Percentiles rank a stretch among this genome's conserved stretches.
These are phyloP conservation scores for Podarcis muralis DNA, from an alignment of 2,113 vertebrate species.

Conservation along the genomic window DNA sequence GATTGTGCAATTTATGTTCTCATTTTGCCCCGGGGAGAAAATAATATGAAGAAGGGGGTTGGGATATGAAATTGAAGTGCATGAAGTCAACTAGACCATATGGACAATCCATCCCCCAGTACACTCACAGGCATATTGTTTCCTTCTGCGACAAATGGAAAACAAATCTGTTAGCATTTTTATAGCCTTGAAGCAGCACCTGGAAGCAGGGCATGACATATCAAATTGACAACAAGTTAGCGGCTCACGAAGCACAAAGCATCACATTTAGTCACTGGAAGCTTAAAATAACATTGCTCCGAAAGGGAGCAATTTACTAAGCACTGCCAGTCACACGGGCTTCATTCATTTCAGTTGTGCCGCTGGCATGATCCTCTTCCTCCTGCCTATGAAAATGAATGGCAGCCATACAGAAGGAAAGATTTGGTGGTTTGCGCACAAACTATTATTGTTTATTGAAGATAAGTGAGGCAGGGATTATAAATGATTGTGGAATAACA, in stretches of 20 bases:
- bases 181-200: slow-evolving; percentile 1
- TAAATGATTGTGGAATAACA: neutral
- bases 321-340: neutral
- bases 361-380: neutral
- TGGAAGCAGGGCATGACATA: slow-evolving; percentile 16
- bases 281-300: slow-evolving; percentile 12
- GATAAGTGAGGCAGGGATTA: neutral
- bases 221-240: slow-evolving; percentile 21
- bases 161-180: slow-evolving; percentile 34
- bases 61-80: slow-evolving; percentile 17
- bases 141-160: slow-evolving; percentile 36
- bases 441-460: neutral
- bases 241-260: neutral
- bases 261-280: neutral
- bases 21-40: neutral
- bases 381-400: neutral
- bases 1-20: slow-evolving; percentile 19
- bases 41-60: slow-evolving; percentile 23
- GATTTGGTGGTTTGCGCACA: neutral
- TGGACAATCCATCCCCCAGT: neutral
- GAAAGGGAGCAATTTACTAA: neutral
- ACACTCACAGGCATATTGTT: slow-evolving; percentile 25
- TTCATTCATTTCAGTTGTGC: neutral
- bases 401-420: neutral
- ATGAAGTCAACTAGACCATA: slow-evolving; percentile 45